These are phyloP conservation scores for Apogon hyalosoma DNA, from an alignment of 2,797 vertebrate genomes.

Conservation along the genomic window DNA sequence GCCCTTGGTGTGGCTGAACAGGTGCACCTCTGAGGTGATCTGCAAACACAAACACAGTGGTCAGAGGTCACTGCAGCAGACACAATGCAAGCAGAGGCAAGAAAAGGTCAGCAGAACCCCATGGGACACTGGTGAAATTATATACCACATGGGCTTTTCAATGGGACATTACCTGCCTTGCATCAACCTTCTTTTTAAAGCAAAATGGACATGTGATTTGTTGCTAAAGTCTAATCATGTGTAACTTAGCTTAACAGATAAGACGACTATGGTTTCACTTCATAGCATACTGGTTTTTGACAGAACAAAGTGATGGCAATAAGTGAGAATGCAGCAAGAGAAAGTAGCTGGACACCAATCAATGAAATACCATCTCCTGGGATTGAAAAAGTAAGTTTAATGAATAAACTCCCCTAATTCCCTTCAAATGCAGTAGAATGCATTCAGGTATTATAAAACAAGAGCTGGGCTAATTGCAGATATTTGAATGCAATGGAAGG, in stretches of 20 bases:
- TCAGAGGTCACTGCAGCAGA: slow-evolving; percentile 72
- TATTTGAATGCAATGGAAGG: slow-evolving; percentile 19
- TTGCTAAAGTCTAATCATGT: background rate
- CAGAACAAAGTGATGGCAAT: background rate
- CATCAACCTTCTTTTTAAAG: slow-evolving; percentile 39
- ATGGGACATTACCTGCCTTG: slow-evolving; percentile 41
- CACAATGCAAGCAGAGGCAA: slow-evolving; percentile 67
- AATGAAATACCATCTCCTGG: background rate
- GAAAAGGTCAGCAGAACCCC: slow-evolving; percentile 66
- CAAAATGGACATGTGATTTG: slow-evolving; percentile 24
- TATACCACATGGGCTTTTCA: slow-evolving; percentile 51
- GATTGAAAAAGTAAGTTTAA: background rate
- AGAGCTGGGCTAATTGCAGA: background rate
- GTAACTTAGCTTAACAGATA: background rate
- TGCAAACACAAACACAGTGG: slow-evolving; percentile 82
- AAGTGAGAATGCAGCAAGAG: background rate
- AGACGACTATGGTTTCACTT: background rate
- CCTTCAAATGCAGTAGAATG: background rate
- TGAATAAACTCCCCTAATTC: slow-evolving; percentile 4
- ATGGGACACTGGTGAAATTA: slow-evolving; percentile 63
- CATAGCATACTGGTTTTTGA: background rate
- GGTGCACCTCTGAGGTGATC: slow-evolving; percentile 99
- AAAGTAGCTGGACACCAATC: background rate
- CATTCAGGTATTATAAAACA: background rate
- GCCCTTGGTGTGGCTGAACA: slow-evolving; percentile 98